Conservation (phyloP, 2,888 invertebrate species). For the Scrobipalpa costella region DNA sequence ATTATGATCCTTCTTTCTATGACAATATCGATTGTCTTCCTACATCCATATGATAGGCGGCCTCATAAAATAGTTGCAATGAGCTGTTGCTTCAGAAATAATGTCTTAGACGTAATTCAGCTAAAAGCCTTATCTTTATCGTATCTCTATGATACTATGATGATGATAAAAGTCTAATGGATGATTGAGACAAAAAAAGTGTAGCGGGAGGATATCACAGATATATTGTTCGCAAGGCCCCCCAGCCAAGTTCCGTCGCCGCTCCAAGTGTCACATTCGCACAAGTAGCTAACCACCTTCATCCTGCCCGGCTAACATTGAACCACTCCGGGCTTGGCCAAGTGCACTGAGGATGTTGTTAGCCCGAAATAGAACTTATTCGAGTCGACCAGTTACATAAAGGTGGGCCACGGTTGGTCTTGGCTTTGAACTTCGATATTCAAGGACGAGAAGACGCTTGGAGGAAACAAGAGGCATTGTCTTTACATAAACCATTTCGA, state of each 20-base stretch:
- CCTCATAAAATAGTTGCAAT: too few relatives aligned
- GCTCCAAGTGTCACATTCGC: slow-evolving; percentile 56
- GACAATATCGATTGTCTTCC: too few relatives aligned
- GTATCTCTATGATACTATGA: too few relatives aligned
- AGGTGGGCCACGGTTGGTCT: background rate
- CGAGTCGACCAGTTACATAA: slow-evolving; percentile 35
- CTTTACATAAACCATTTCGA: background rate
- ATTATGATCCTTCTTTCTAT: too few relatives aligned
- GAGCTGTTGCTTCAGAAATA: too few relatives aligned
- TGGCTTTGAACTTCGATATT: slow-evolving; percentile 20
- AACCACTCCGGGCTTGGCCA: slow-evolving; percentile 72
- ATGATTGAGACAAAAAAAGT: background rate
- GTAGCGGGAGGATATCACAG: background rate
- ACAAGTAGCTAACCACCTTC: slow-evolving; percentile 68
- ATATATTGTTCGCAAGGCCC: slow-evolving; percentile 34
- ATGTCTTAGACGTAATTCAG: too few relatives aligned
- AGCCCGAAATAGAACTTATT: slow-evolving; percentile 65
- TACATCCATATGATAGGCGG: too few relatives aligned
- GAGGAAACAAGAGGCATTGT: background rate
- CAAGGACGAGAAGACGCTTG: background rate
- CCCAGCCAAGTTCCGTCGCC: slow-evolving; percentile 43
- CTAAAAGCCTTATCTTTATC: too few relatives aligned
- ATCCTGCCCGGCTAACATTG: slow-evolving; percentile 75
- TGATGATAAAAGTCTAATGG: too few relatives aligned
- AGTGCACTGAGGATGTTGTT: slow-evolving; percentile 75